phyloP scores from a whole-genome alignment of 2,888 invertebrate species.

The Artemia sinica region DNA sequence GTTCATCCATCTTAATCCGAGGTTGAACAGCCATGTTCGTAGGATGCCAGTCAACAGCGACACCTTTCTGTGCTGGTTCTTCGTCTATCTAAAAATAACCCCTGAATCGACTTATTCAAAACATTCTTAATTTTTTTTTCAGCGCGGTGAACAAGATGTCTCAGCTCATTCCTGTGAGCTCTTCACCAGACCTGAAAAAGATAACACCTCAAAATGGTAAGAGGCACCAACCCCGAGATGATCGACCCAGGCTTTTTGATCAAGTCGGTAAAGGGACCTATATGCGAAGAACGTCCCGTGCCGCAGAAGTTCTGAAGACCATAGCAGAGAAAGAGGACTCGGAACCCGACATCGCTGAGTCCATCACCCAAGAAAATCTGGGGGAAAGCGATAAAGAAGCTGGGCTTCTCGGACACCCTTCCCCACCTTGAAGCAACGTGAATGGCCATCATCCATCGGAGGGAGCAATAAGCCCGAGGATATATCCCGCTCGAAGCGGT shows the following conservation, averaged over 20 bases:
- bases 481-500: too few species aligned
- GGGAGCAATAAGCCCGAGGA: too few species aligned
- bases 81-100: not conserved
- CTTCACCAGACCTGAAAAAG: not conserved
- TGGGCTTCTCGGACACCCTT: too few species aligned
- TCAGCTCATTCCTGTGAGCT: not conserved
- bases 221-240: not conserved
- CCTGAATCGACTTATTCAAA: slow-evolving; percentile 1
- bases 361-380: not conserved
- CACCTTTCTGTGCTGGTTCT: slow-evolving; percentile 3
- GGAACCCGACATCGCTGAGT: not conserved
- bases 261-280: slow-evolving; percentile 2
- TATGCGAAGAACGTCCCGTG: slow-evolving; percentile 7
- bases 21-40: not conserved
- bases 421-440: slow-evolving; percentile 2
- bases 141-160: slow-evolving; percentile 1
- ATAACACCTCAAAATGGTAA: not conserved
- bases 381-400: too few species aligned
- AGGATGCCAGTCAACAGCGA: too few species aligned
- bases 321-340: slow-evolving; percentile 5
- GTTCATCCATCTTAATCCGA: slow-evolving; percentile 2
- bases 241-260: not conserved
- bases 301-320: slow-evolving; percentile 7
- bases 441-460: too few species aligned
- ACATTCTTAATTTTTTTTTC: not conserved